Percentiles rank a stretch among this genome's conserved stretches.
These are phyloP conservation scores for Hydropotes inermis DNA, from an alignment of 2,113 vertebrate species.

Conservation along the genomic window DNA sequence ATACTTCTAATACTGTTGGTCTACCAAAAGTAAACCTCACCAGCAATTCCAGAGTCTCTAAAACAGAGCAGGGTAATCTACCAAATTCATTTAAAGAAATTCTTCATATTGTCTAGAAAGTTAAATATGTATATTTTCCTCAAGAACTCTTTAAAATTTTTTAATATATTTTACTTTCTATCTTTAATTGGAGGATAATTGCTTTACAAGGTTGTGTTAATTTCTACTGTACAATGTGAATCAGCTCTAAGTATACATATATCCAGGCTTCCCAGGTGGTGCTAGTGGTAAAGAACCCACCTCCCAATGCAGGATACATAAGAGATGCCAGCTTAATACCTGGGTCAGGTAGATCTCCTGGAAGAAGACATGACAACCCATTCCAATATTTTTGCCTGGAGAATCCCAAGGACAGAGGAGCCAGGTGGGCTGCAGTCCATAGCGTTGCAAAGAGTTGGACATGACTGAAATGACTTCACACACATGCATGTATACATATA, in stretches of 20 bases:
- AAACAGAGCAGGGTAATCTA: neutral
- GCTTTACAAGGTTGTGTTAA: neutral
- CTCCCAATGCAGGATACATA: neutral
- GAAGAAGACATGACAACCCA: neutral
- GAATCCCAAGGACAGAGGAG: neutral
- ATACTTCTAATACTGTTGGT: neutral
- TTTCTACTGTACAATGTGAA: neutral
- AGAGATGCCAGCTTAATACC: neutral
- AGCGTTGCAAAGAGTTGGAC: neutral
- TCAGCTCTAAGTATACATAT: neutral
- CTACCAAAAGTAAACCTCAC: neutral
- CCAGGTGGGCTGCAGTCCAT: neutral
- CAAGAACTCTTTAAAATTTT: neutral
- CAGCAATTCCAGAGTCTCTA: neutral
- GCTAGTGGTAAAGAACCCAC: neutral
- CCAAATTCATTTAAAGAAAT: neutral
- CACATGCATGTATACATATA: rapidly evolving
- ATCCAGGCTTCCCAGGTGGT: neutral
- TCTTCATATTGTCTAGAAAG: neutral
- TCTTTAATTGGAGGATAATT: neutral
- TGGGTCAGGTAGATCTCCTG: neutral
- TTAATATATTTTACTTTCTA: neutral
- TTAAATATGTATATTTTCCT: neutral
- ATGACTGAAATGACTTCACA: neutral
- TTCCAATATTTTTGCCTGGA: neutral